phyloP scores from a whole-genome alignment of 2,797 vertebrate genomes.

The Caiman crocodilus region DNA sequence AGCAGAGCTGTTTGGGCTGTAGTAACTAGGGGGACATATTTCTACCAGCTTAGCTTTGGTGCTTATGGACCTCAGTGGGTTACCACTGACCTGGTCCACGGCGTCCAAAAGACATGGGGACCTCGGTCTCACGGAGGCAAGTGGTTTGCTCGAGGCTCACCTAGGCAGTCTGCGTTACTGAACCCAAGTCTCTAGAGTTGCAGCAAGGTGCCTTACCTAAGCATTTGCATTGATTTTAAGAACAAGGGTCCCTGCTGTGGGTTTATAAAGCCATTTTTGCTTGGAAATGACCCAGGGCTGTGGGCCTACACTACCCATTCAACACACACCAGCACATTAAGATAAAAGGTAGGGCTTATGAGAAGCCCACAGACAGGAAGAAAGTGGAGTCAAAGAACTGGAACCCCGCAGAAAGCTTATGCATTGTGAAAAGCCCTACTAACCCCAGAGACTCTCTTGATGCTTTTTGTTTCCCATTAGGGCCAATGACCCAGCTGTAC shows the following conservation, averaged over 20 bases:
- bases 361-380: background rate
- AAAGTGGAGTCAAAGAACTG: background rate
- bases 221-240: fast-evolving
- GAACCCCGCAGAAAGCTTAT: fast-evolving
- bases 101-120: background rate
- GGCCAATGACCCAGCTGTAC: background rate
- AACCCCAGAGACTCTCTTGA: background rate
- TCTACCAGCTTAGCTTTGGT: background rate
- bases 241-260: background rate
- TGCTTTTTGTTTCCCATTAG: fast-evolving
- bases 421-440: background rate
- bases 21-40: background rate
- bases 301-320: background rate
- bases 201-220: too few relatives aligned
- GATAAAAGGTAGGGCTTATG: background rate
- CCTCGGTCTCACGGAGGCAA: background rate
- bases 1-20: background rate
- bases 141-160: fast-evolving
- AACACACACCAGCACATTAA: fast-evolving
- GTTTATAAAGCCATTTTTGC: background rate
- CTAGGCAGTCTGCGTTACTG: fast-evolving
- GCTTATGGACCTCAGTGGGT: background rate
- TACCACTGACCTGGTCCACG: background rate
- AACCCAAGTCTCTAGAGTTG: too few relatives aligned
- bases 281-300: background rate